Conservation (phyloP, 1,140 invertebrate species). For the Anastatus disparis region DNA sequence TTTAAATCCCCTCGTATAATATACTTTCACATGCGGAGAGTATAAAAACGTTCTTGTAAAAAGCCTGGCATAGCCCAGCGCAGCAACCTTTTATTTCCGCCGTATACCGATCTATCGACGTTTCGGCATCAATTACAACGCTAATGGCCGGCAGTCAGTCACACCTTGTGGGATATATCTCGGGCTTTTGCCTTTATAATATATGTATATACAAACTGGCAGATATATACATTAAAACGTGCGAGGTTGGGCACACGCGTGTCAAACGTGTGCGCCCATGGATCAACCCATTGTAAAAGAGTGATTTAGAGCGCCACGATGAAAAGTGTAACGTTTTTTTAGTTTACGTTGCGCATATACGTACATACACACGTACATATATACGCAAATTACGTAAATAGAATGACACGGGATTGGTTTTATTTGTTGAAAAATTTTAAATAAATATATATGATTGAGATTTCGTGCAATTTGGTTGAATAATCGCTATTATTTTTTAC, state of each 20-base stretch:
- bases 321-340: constrained; percentile 15
- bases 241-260: not conserved
- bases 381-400: no score
- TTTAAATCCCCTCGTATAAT: constrained; percentile 29
- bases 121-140: constrained; percentile 37
- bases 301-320: constrained; percentile 36
- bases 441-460: no score
- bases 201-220: no score
- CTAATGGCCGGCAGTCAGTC: constrained; percentile 38
- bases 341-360: no score
- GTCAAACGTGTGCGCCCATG: not conserved
- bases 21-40: constrained; percentile 26
- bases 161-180: constrained; percentile 26
- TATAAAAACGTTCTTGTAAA: not conserved
- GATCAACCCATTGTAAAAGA: constrained; percentile 14
- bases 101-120: constrained; percentile 25
- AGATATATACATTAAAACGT: no score
- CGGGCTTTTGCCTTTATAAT: no score
- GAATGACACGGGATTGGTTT: no score
- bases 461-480: no score
- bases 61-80: not conserved
- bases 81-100: constrained; percentile 31
- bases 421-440: no score
- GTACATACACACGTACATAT: no score
- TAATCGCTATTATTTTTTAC: no score